Evolutionary conservation across 2,113 vertebrate species (phyloP).

Genomic region (Ochotona princeps): DNA sequence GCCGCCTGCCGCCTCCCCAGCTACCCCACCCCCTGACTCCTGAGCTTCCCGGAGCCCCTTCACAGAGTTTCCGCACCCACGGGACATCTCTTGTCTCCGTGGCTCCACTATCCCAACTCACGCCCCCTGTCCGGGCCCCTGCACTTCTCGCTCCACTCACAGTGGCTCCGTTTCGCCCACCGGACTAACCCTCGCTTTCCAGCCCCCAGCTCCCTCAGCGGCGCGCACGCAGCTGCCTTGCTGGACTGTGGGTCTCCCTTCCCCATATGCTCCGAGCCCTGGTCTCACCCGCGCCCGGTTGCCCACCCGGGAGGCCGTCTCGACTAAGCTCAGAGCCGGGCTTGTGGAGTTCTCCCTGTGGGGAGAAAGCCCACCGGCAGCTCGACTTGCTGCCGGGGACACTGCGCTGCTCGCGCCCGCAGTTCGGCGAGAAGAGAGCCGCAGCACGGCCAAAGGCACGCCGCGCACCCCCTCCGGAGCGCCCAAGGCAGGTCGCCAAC

Average conservation of each 20-base stretch:
- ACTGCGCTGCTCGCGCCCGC: neutral
- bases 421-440: neutral
- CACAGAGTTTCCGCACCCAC: neutral
- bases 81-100: neutral
- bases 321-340: neutral
- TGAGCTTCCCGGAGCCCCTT: neutral
- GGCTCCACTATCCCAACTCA: neutral
- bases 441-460: conserved; percentile 29
- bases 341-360: neutral
- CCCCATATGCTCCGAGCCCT: neutral
- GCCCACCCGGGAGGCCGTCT: conserved; percentile 36
- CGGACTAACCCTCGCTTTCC: neutral
- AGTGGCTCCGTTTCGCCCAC: conserved; percentile 20
- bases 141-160: neutral
- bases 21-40: neutral
- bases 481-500: neutral
- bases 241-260: neutral
- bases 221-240: neutral
- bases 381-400: conserved; percentile 1
- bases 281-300: neutral
- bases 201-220: neutral
- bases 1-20: conserved; percentile 42
- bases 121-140: neutral
- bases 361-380: neutral
- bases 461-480: neutral